Base-by-base conservation (phyloP, 2,797 vertebrate genomes). In the Carduelis carduelis region DNA sequence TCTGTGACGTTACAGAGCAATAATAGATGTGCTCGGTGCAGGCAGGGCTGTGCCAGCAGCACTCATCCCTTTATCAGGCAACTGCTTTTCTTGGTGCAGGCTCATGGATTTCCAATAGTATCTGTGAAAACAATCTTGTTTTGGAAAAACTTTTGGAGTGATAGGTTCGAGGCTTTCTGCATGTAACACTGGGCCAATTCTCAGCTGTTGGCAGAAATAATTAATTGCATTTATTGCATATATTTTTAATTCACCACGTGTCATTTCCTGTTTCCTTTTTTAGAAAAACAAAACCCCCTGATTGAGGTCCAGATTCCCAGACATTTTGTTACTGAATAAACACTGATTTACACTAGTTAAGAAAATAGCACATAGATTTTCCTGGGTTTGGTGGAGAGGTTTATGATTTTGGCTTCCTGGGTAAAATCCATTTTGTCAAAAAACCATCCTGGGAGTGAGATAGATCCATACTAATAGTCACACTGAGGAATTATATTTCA, bases 111-210 rank as follows among this genome's bases (percentile, higher is more conserved):
- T 90, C 77, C 50, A 63, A 24, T 9, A 52, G 34, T 35, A 90
- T 81, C 80, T 57, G 4, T 24, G 60, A 93, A 93, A 87, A 93
- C 44, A 63, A 41, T 52, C 59, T 81, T 94, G 76, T 83, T 94
- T 93, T 68, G 52, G 90, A 85, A 88, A 89, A 89, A 83, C 13
- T 74, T 71, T 34, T 52, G 46, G 21, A 86, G 61, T 20, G 64
- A 69, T 28, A 71, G 7, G 6, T 83, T 88, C 21, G n/a, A 75
- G 46, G 26, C 9, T 72, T 87, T 87, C 66, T 78, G 60, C 20
- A 3, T 55, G 34, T 18, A 68, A 41, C 17, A 16, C 21, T 15
- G 17, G n/a, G 41, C 13, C 71, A 60, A 7, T 74, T 90, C 43
- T 88, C 63, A 60, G 53, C 19, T 82, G 68, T 34, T 81, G 71